Evolutionary conservation across 2,797 vertebrate species (phyloP).

Genomic region (Cyclura pinguis): DNA sequence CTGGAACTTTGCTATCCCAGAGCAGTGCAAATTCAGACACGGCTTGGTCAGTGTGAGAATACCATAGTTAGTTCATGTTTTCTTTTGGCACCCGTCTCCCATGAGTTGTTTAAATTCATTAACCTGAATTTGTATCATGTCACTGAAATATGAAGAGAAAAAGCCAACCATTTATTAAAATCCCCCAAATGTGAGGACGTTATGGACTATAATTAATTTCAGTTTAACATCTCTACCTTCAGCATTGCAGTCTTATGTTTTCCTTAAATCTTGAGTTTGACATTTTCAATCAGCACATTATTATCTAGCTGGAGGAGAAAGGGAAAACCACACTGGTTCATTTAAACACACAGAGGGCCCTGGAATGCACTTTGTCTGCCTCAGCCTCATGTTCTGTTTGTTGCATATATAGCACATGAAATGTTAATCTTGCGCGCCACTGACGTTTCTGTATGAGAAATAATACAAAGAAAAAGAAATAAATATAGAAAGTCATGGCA

Average conservation of each 20-base stretch:
- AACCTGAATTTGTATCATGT: conserved; percentile 57
- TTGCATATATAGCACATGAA: conserved; percentile 41
- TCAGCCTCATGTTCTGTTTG: conserved; percentile 65
- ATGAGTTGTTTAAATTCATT: conserved; percentile 71
- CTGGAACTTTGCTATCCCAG: conserved; percentile 37
- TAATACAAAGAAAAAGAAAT: conserved; percentile 24
- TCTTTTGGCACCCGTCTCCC: conserved; percentile 47
- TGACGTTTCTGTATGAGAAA: conserved; percentile 42
- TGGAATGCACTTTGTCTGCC: conserved; percentile 73
- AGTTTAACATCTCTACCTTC: conserved; percentile 74
- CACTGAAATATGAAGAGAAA: conserved; percentile 70
- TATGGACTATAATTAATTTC: conserved; percentile 75
- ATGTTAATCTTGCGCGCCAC: conserved; percentile 37
- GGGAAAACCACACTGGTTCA: conserved; percentile 73
- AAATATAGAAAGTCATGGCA: conserved; percentile 24
- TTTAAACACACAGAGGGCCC: conserved; percentile 74
- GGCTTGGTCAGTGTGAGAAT: conserved; percentile 33
- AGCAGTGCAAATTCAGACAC: conserved; percentile 18
- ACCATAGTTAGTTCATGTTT: conserved; percentile 53
- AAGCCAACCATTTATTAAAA: conserved; percentile 75
- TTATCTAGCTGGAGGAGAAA: conserved; percentile 74
- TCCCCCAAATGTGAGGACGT: conserved; percentile 67
- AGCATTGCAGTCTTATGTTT: conserved; percentile 73
- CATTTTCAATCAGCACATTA: conserved; percentile 79
- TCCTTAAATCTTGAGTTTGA: conserved; percentile 78